Evolutionary conservation across 2,797 vertebrate genomes (phyloP).

Genomic region (Heteromormyrus szaboi): DNA sequence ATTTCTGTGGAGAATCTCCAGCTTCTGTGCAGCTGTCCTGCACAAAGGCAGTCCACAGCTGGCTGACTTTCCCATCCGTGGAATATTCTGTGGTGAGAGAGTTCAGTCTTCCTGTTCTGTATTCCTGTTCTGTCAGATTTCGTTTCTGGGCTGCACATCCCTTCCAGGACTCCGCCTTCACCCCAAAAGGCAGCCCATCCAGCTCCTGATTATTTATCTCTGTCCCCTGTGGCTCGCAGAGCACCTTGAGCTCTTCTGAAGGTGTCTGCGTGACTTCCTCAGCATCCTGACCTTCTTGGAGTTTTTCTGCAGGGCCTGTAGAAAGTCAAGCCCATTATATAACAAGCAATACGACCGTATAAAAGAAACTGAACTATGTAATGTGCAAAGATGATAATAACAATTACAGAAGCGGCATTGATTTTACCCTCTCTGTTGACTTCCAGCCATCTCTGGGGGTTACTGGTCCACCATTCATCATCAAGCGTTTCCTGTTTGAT

Average conservation of each 20-base stretch:
- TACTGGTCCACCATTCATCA: neutral
- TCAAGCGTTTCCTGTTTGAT: constrained; percentile 16
- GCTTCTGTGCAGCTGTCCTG: constrained; percentile 48
- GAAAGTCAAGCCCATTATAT: neutral
- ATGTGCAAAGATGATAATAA: neutral
- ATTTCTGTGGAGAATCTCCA: constrained; percentile 42
- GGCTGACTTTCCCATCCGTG: constrained; percentile 50
- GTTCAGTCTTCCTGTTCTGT: constrained; percentile 39
- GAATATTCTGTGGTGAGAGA: constrained; percentile 41
- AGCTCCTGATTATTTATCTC: neutral
- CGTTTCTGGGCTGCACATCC: constrained; percentile 22
- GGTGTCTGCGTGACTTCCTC: neutral
- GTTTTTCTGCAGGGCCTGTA: neutral
- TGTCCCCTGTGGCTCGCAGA: neutral
- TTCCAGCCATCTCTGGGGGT: neutral
- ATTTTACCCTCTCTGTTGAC: neutral
- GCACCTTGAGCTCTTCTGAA: neutral
- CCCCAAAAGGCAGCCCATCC: neutral
- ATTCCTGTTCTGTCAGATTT: constrained; percentile 47
- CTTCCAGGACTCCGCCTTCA: constrained; percentile 12
- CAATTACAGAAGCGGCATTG: neutral
- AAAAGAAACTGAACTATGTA: neutral
- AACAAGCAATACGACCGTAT: neutral
- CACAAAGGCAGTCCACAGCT: constrained; percentile 58
- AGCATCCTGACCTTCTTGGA: neutral